Conservation (phyloP, 1,140 invertebrate genomes). For the Thaumetopoea pityocampa region DNA sequence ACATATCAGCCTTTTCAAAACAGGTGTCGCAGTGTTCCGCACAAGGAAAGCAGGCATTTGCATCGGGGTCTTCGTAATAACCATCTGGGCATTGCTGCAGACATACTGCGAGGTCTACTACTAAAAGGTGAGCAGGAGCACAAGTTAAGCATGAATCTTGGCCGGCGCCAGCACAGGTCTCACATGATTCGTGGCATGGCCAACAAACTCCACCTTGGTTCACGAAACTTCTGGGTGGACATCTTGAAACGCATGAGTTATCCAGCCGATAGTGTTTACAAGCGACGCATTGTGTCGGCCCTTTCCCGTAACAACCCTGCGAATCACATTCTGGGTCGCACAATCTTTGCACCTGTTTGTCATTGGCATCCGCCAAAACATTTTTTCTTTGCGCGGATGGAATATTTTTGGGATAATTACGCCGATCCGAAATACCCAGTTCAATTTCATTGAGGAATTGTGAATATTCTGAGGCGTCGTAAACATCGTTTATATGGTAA, state of each 20-base stretch:
- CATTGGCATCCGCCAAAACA: conserved; percentile 69
- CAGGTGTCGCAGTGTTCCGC: conserved; percentile 85
- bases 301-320: conserved; percentile 87
- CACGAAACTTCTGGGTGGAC: conserved; percentile 86
- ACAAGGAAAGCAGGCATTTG: conserved; percentile 87
- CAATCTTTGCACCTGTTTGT: conserved; percentile 77
- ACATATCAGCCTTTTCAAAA: conserved; percentile 86
- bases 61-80: conserved; percentile 84
- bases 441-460: conserved; percentile 78
- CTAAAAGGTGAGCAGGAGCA: conserved; percentile 84
- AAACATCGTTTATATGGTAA: conserved; percentile 73
- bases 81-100: conserved; percentile 89
- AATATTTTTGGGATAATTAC: conserved; percentile 80
- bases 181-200: conserved; percentile 89
- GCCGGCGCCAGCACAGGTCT: conserved; percentile 88
- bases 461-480: conserved; percentile 67
- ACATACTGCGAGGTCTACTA: conserved; percentile 86
- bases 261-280: conserved; percentile 87
- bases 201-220: conserved; percentile 86
- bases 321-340: conserved; percentile 88
- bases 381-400: conserved; percentile 71
- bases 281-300: conserved; percentile 85
- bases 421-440: conserved; percentile 76
- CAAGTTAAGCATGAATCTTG: conserved; percentile 88
- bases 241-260: conserved; percentile 86